Conservation (phyloP, 2,113 vertebrate genomes). For the Diadophis punctatus region DNA sequence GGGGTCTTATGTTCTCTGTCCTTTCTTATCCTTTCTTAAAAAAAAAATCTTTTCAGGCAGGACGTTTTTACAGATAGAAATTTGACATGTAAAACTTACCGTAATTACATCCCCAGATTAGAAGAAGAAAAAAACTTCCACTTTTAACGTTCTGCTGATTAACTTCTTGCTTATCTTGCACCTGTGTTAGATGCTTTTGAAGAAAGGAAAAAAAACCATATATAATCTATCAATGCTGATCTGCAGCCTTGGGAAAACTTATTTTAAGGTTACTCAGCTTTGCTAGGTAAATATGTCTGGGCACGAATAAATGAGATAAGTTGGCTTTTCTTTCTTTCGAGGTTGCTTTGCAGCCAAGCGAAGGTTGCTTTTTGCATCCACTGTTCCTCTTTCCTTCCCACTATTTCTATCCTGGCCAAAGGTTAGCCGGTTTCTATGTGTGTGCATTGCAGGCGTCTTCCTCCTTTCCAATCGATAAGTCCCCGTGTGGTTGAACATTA, state of each 20-base stretch:
- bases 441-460: not conserved
- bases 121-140: not conserved
- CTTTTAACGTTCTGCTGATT: not conserved
- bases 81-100: not conserved
- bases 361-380: not conserved
- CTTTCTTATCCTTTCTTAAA: not conserved
- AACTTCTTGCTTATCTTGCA: not conserved
- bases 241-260: not conserved
- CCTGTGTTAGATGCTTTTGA: not conserved
- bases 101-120: not conserved
- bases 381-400: not conserved
- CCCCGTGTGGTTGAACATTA: not conserved
- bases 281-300: not conserved
- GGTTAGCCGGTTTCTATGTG: not conserved
- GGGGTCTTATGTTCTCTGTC: not conserved
- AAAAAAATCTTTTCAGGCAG: not conserved
- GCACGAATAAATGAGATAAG: not conserved
- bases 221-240: not conserved
- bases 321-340: not conserved
- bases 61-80: not conserved
- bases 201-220: not conserved
- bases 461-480: not conserved
- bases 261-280: not conserved
- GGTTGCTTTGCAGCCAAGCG: not conserved
- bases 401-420: not conserved